A percentile compares a stretch with the other conserved stretches of the same genome.
phyloP scores from a whole-genome alignment of 2,797 vertebrate species.

The Xiphorhynchus erythropygius region DNA sequence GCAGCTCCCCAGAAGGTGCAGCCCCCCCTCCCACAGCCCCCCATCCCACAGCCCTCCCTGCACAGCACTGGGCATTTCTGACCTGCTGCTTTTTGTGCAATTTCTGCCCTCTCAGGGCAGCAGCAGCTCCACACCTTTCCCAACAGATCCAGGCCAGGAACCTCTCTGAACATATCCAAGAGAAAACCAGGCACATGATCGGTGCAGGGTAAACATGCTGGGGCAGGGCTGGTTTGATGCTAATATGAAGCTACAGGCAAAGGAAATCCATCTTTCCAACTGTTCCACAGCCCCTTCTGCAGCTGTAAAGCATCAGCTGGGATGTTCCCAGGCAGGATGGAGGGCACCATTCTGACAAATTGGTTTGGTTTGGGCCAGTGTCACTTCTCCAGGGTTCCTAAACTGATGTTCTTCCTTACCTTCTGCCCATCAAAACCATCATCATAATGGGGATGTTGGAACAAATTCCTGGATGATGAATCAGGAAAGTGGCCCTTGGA shows the following conservation, averaged over 20 bases:
- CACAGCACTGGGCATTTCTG: fast-evolving
- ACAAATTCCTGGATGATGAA: neutral
- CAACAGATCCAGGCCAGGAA: neutral
- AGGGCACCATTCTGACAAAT: neutral
- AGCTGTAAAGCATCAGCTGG: neutral
- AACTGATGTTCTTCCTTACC: neutral
- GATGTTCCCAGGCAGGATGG: fast-evolving
- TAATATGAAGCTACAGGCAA: neutral
- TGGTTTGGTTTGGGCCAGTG: fast-evolving
- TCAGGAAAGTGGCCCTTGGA: neutral
- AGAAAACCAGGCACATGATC: neutral
- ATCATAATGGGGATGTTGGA: neutral
- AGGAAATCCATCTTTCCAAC: neutral
- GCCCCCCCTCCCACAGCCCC: neutral
- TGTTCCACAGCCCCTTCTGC: neutral
- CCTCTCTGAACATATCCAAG: neutral
- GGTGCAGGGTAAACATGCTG: neutral
- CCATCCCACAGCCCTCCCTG: neutral
- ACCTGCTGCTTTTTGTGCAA: neutral
- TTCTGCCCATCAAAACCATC: neutral
- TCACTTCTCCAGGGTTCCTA: neutral
- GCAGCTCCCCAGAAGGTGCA: neutral
- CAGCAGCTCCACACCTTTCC: neutral
- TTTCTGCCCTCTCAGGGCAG: constrained; percentile 1
- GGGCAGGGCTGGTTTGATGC: neutral